Percentiles rank a stretch among this genome's conserved stretches.
Evolutionary conservation across 2,888 invertebrate genomes (phyloP).

Genomic region (Peribatodes rhomboidaria): DNA sequence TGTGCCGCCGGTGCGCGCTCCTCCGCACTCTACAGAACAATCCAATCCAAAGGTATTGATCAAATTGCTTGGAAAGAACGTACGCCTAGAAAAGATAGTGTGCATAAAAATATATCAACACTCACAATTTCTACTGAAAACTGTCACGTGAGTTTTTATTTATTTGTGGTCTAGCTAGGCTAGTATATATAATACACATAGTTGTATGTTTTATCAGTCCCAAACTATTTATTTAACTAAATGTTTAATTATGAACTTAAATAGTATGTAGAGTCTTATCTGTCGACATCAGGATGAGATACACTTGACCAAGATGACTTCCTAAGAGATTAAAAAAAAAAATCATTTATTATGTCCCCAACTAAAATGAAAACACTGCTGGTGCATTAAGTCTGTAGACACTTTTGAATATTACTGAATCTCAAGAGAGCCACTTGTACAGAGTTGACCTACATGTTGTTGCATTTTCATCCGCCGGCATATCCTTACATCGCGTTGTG

Average conservation of each 20-base stretch:
- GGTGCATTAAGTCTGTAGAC: background rate
- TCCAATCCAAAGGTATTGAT: constrained; percentile 75
- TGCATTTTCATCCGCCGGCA: constrained; percentile 29
- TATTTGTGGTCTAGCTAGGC: background rate
- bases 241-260: too few relatives aligned
- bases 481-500: constrained; percentile 32
- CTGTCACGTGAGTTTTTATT: background rate
- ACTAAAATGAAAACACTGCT: background rate
- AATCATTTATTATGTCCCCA: too few relatives aligned
- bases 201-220: background rate
- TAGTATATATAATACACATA: too few relatives aligned
- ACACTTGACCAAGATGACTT: too few relatives aligned
- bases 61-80: constrained; percentile 62
- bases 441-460: constrained; percentile 35
- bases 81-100: constrained; percentile 35
- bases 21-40: constrained; percentile 68
- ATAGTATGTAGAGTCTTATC: background rate
- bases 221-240: background rate
- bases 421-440: constrained; percentile 33
- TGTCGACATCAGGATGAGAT: too few relatives aligned
- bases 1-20: constrained; percentile 58
- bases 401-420: constrained; percentile 26
- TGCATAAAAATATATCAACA: constrained; percentile 24
- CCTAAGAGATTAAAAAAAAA: too few relatives aligned
- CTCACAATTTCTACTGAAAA: constrained; percentile 23